Conservation (phyloP, 92 coral and sea anemone genomes). For the Palythoa caribaeorum region DNA sequence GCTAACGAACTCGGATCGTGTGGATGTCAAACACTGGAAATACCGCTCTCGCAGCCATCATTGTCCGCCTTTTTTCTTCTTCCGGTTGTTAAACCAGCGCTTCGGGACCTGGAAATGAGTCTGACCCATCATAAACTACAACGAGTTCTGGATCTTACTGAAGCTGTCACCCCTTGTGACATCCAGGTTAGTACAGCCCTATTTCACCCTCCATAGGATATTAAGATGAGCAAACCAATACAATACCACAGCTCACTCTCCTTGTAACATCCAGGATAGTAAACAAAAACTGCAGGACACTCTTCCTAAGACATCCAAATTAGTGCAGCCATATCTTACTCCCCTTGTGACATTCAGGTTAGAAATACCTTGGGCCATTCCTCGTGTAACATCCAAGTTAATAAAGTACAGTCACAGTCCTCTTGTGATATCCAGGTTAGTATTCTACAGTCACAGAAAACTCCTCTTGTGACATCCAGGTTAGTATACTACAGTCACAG, state of each 20-base stretch:
- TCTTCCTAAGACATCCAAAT: neutral
- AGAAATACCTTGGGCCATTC: no score
- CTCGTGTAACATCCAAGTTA: neutral
- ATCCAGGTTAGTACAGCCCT: slow-evolving; percentile 19
- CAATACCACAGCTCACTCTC: neutral
- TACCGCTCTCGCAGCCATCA: slow-evolving; percentile 22
- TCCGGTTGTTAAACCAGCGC: slow-evolving; percentile 35
- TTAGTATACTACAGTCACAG: neutral
- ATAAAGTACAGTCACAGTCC: neutral
- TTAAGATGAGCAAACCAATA: neutral
- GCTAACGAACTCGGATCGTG: slow-evolving; percentile 38
- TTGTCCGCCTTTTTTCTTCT: slow-evolving; percentile 35
- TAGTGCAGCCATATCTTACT: neutral
- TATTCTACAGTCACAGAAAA: neutral
- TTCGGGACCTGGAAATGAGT: slow-evolving; percentile 40
- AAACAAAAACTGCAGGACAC: neutral
- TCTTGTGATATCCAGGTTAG: neutral
- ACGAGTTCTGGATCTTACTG: slow-evolving; percentile 36
- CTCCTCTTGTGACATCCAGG: slow-evolving; percentile 11
- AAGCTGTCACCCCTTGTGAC: slow-evolving; percentile 32
- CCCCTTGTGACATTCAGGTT: neutral
- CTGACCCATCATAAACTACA: slow-evolving; percentile 40
- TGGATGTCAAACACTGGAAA: slow-evolving; percentile 44
- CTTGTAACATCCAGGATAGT: slow-evolving; percentile 15
- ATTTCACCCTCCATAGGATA: neutral